Conservation (phyloP, 2,113 vertebrate genomes). For the Charadrius vociferus region DNA sequence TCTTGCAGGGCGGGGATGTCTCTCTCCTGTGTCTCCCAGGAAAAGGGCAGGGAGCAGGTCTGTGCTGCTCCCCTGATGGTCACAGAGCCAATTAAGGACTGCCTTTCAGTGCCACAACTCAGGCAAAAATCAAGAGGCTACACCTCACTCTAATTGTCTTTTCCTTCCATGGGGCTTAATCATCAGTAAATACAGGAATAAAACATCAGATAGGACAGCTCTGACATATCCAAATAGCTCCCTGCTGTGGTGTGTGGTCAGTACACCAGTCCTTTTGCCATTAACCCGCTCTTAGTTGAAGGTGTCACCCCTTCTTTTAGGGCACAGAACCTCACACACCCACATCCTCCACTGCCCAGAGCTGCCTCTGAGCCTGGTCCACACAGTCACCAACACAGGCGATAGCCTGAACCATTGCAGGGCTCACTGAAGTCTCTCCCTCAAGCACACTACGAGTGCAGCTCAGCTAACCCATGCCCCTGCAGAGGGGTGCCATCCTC, state of each 20-base stretch:
- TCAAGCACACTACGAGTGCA: accelerated
- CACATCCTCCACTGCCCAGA: background rate
- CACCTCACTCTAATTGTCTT: background rate
- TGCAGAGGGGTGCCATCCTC: background rate
- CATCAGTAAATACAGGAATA: background rate
- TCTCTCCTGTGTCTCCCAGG: background rate
- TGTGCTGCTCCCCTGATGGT: background rate
- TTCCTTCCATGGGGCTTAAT: background rate
- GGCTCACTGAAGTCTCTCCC: background rate
- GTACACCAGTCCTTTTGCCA: background rate
- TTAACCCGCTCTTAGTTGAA: background rate
- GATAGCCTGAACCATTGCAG: background rate
- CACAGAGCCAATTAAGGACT: background rate
- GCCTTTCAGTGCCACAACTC: background rate
- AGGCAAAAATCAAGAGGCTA: background rate
- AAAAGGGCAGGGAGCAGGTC: background rate
- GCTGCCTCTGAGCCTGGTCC: background rate
- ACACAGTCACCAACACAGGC: accelerated
- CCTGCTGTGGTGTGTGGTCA: background rate
- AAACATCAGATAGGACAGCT: background rate
- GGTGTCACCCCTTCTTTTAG: background rate
- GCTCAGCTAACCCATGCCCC: background rate
- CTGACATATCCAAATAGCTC: background rate
- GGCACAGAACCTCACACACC: background rate
- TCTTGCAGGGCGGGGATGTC: background rate